Evolutionary conservation across 2,888 invertebrate genomes (phyloP), one percentile per base, ranked within the genome.

Genomic region (Aspidiotus destructor): DNA sequence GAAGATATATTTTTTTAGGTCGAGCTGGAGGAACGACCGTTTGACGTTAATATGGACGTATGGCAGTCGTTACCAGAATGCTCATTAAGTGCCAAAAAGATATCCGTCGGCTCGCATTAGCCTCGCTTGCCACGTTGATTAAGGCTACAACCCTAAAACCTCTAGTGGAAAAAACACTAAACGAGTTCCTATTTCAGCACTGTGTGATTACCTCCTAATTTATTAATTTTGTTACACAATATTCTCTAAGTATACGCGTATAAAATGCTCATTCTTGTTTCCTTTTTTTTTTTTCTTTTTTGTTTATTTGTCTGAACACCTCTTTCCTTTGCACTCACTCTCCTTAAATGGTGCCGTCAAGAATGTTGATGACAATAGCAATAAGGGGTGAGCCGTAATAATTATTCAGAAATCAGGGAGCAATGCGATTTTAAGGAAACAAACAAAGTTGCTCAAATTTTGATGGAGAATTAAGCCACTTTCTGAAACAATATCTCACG

Each of bases 191-290:
- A 67, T 16, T 40, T 58, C 55, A 67, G 17, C 58, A 58, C 60
- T 44, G 28, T 67, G 67, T 67, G 67, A 67, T 67, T 60, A 67
- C 67, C 64, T 65, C 55, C 58, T 58, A 67, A 60, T 60, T 63
- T 63, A 54, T 54, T 63, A 48, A 48, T 55, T 28, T 55, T 65
- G 13, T 41, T 60, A 17, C 41, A 65, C 16, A 10, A 28, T 44
- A 58, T 65, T 58, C 57, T n/a, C 8, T 55, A 57, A 65, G 55
- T 0, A 57, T 65, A 63, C 28, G 16, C 53, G 28, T 63, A 11
- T 57, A 15, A n/a, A n/a, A 17, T n/a, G 55, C 17, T 54, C 28
- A 41, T 41, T 52, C 57, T 11, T 57, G 10, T 11, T 13, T 57
- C 17, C 10, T 15, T 3, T 7, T 16, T 11, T 11, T 15, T 15